Evolutionary conservation across 2,113 vertebrate genomes (phyloP).

Genomic region (Rhadina sibilatrix): DNA sequence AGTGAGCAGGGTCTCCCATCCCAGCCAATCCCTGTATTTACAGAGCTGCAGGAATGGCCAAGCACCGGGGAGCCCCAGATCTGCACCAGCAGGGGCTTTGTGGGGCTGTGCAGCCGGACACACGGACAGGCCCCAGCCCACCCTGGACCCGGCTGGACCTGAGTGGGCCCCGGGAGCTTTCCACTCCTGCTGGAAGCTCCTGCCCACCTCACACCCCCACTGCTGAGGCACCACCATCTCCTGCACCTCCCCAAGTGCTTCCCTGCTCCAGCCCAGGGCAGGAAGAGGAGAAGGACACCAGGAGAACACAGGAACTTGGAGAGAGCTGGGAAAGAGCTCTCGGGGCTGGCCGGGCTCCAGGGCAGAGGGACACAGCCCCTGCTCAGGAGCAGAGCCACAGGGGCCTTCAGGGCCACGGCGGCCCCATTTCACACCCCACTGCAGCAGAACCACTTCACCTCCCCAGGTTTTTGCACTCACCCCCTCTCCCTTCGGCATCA

Average conservation of each 20-base stretch:
- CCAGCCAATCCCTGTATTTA: rapidly evolving
- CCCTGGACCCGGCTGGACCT: background rate
- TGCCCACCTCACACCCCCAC: rapidly evolving
- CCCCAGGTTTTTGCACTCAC: background rate
- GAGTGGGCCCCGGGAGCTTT: rapidly evolving
- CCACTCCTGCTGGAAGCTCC: background rate
- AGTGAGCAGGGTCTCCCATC: background rate
- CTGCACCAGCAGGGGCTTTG: background rate
- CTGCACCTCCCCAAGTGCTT: background rate
- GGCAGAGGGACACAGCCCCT: background rate
- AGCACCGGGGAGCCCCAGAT: background rate
- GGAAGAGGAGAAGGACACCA: background rate
- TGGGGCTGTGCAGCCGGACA: background rate
- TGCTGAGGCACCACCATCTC: background rate
- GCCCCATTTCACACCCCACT: background rate
- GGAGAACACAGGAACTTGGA: background rate
- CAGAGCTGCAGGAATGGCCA: background rate
- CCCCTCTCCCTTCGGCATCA: background rate
- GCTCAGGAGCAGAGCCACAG: background rate
- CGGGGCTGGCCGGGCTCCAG: background rate
- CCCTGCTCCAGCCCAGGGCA: background rate
- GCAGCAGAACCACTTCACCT: background rate
- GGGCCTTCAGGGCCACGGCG: too few relatives aligned
- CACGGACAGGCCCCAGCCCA: rapidly evolving
- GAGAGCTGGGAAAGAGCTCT: background rate